Conservation (phyloP, 1,140 invertebrate genomes). For the Augochlora pura region DNA sequence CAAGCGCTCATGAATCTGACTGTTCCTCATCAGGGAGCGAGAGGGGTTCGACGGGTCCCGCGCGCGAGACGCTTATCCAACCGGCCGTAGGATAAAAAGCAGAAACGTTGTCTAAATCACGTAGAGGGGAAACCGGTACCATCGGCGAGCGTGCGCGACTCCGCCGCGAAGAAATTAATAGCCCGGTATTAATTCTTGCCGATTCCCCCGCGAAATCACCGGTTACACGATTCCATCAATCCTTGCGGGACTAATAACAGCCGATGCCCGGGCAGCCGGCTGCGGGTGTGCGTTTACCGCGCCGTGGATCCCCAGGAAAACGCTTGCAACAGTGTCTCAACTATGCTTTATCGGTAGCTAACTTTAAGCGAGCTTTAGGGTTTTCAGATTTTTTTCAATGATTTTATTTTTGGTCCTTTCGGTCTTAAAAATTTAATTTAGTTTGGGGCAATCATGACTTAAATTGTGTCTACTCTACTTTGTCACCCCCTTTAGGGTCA, state of each 20-base stretch:
- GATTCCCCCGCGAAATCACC: conserved; percentile 77
- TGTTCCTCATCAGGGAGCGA: conserved; percentile 66
- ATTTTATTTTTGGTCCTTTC: too few species aligned
- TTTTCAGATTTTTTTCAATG: too few species aligned
- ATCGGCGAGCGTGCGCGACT: not conserved
- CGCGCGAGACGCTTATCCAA: not conserved
- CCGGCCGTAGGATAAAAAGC: not conserved
- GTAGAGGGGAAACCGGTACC: conserved; percentile 54
- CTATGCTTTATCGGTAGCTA: too few species aligned
- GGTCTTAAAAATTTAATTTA: too few species aligned
- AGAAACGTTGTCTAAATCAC: conserved; percentile 74
- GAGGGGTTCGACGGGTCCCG: conserved; percentile 26
- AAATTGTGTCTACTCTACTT: too few species aligned
- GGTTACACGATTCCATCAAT: conserved; percentile 78
- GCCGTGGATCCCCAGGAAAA: too few species aligned
- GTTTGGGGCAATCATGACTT: too few species aligned
- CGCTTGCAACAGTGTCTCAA: too few species aligned
- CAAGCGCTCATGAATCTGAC: conserved; percentile 63
- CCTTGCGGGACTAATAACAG: conserved; percentile 74
- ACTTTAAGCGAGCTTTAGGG: too few species aligned
- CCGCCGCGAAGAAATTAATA: conserved; percentile 74
- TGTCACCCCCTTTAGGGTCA: too few species aligned
- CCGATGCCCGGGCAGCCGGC: conserved; percentile 58
- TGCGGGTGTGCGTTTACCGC: conserved; percentile 17
- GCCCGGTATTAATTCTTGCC: conserved; percentile 77